These are phyloP conservation scores for Microplitis demolitor DNA, from an alignment of 1,140 invertebrate genomes.

Conservation along the genomic window DNA sequence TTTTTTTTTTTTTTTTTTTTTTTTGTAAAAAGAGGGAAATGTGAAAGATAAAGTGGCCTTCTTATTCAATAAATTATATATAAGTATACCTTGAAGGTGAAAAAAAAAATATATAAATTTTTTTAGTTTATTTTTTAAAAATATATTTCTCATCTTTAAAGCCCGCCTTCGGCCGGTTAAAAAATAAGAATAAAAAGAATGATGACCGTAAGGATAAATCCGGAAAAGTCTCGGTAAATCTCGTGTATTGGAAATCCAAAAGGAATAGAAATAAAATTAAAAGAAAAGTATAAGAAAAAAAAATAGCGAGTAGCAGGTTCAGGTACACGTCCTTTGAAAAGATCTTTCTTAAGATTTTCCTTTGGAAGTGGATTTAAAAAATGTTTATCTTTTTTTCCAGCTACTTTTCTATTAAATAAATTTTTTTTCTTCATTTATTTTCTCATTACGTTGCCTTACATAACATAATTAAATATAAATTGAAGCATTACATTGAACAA, in stretches of 20 bases:
- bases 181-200: constrained; percentile 9
- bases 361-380: neutral
- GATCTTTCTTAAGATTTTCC: neutral
- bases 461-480: too few species aligned
- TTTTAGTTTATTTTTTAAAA: neutral
- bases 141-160: constrained; percentile 1
- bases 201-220: constrained; percentile 15
- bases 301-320: neutral
- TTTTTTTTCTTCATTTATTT: neutral
- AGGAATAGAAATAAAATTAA: neutral
- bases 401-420: neutral
- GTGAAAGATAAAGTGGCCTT: too few species aligned
- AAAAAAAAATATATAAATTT: neutral
- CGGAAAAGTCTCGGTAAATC: neutral
- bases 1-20: too few species aligned
- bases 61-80: neutral
- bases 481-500: too few species aligned
- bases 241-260: neutral
- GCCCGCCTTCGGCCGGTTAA: neutral
- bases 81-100: neutral
- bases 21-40: too few species aligned
- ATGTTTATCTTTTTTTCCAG: neutral
- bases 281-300: neutral
- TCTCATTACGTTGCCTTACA: too few species aligned
- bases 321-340: too few species aligned